Base-by-base conservation (phyloP, 2,113 vertebrate genomes). In the Ascaphus truei region DNA sequence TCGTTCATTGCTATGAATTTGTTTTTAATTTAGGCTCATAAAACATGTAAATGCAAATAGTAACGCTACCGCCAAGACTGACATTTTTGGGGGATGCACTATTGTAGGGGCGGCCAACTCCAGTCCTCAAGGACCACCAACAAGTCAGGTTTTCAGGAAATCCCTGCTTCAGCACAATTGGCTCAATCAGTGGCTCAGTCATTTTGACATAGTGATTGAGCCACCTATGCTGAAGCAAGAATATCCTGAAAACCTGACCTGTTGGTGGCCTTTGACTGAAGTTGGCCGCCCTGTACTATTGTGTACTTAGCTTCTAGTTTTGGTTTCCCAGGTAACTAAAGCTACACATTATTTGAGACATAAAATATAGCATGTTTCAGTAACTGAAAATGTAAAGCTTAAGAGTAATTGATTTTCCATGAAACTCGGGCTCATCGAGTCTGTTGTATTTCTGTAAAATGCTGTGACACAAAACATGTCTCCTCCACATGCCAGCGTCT, bases 311-410 rank as follows among this genome's bases (percentile, higher is more conserved):
- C 71, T 84, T 86, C 82, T 84, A 66, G 69, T 80, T 66, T 75
- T 75, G 75, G 85, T 90, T 89, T 88, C 87, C 88, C 80, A 86
- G 91, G 88, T 88, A 90, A 90, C 85, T 80, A 77, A 71, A 86
- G 82, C 67, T 80, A 83, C 80, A 80, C 82, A 80, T 81, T 84
- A 75, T 85, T 83, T 66, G 66, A 78, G 79, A 85, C 75, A 85
- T 75, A 79, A 84, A 83, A 84, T 84, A 81, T 86, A 83, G 83
- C 75, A 79, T 86, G 76, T 85, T 89, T 84, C 75, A 79, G 74
- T 74, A 75, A 77, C 77, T 74, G 79, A 82, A 69, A 75, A 79
- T 81, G 77, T 76, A 72, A 75, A 85, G 76, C 76, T 80, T 72
- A 84, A 80, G 77, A 76, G 73, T 80, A 86, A 86, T 85, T 87